These are phyloP conservation scores for Agonopterix alstromeriana DNA, from an alignment of 2,888 invertebrate species.

Conservation along the genomic window DNA sequence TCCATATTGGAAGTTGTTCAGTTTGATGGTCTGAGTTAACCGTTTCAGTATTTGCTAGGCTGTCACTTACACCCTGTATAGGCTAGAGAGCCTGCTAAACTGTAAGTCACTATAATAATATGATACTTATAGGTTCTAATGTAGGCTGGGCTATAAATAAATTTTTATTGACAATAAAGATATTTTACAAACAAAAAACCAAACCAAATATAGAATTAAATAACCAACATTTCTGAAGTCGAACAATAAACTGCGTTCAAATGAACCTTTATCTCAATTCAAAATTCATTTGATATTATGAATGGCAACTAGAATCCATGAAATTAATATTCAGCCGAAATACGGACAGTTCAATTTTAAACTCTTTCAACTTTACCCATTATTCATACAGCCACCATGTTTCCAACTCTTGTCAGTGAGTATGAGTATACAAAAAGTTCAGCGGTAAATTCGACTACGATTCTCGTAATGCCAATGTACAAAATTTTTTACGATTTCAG, in stretches of 20 bases:
- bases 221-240: no score
- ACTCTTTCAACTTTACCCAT: conserved; percentile 61
- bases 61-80: no score
- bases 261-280: conserved; percentile 3
- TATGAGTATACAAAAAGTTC: conserved; percentile 43
- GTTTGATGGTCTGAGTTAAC: no score
- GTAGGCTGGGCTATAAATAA: no score
- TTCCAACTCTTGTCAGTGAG: conserved; percentile 43
- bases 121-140: no score
- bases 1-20: no score
- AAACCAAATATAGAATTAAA: no score
- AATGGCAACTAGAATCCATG: conserved; percentile 36
- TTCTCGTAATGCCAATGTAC: neutral
- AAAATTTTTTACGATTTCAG: neutral
- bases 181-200: no score
- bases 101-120: no score
- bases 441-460: conserved; percentile 3
- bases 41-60: no score
- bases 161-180: no score
- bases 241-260: neutral
- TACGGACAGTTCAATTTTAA: conserved; percentile 55
- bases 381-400: conserved; percentile 49
- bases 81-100: no score
- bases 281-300: conserved; percentile 29
- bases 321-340: conserved; percentile 56